Base-by-base conservation (phyloP, 1,140 invertebrate species). In the Habropoda laboriosa region DNA sequence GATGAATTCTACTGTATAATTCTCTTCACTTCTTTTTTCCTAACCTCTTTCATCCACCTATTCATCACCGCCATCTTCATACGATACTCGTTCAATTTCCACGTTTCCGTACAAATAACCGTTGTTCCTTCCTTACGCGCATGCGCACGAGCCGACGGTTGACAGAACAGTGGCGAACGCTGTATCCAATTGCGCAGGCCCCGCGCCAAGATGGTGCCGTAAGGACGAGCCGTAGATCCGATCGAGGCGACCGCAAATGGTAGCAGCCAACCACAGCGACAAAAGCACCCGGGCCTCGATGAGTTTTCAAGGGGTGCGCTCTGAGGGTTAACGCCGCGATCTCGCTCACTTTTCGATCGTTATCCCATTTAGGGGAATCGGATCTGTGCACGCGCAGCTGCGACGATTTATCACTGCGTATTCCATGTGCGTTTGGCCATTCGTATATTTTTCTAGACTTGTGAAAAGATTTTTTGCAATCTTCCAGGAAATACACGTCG, bases 91-190 rank as follows among this genome's bases (percentile, higher is more conserved):
- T 67, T 49, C 32, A 57, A 77, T 70, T 67, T 73, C 40, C 42
- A 30, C 64, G 66, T 47, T 38, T 40, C 21, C 35, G 53, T 77
- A 77, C 75, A 70, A 77, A 77, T 68, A 55, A 55, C 68, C 55
- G 55, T 58, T 53, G 45, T 42, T 38, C 4, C 40, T 40, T 78
- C 32, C 55, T 72, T 40, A 68, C 63, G 49, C 47, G 51, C 55
- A 51, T 40, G 53, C 45, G 53, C 32, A 13, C 64, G 18, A 35
- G 35, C 27, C 32, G 24, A 16, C 45, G 30, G 27, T 42, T 87
- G 86, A 87, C 86, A 87, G 86, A 77, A 87, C 86, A 87, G 86
- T 87, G 67, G 83, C 74, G 75, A 64, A 73, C 79, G 70, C 47
- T 80, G 85, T 47, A 79, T 77, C 57, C 76, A 47, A 78, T 83